Conservation (phyloP, 2,797 vertebrate species). For the Clarias fuscus region DNA sequence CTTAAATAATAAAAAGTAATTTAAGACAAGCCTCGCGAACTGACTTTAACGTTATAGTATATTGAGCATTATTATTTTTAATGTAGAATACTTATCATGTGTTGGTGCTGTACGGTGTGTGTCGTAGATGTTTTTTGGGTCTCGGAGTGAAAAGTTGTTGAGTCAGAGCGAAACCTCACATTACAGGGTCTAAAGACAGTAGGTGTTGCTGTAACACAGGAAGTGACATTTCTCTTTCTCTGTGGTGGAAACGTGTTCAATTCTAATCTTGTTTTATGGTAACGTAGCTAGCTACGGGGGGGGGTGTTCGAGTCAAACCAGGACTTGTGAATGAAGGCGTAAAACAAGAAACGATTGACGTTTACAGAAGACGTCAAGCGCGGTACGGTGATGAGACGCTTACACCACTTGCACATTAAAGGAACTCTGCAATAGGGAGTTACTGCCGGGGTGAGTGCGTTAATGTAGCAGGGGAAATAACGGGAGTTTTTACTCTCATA, state of each 20-base stretch:
- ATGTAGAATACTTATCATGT: background rate
- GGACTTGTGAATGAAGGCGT: too few relatives aligned
- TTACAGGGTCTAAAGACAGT: background rate
- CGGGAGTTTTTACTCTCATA: too few relatives aligned
- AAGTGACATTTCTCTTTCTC: slow-evolving; percentile 7
- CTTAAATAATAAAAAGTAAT: background rate
- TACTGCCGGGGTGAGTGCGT: too few relatives aligned
- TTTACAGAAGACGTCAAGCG: too few relatives aligned
- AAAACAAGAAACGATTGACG: too few relatives aligned
- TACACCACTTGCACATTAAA: too few relatives aligned
- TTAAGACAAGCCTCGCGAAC: too few relatives aligned
- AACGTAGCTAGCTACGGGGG: background rate
- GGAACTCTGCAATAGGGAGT: too few relatives aligned
- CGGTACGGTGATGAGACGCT: too few relatives aligned
- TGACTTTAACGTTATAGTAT: background rate
- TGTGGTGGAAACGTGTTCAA: background rate
- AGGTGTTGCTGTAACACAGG: slow-evolving; percentile 27
- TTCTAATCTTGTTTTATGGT: background rate
- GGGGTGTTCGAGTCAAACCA: too few relatives aligned
- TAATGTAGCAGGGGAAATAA: too few relatives aligned
- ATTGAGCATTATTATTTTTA: background rate
- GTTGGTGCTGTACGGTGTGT: background rate
- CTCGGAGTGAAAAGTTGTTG: background rate
- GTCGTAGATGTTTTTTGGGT: background rate
- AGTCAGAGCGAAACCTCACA: background rate